Evolutionary conservation across 2,113 vertebrate species (phyloP), one percentile per base, ranked within the genome.

Genomic region (Psettodes erumei): DNA sequence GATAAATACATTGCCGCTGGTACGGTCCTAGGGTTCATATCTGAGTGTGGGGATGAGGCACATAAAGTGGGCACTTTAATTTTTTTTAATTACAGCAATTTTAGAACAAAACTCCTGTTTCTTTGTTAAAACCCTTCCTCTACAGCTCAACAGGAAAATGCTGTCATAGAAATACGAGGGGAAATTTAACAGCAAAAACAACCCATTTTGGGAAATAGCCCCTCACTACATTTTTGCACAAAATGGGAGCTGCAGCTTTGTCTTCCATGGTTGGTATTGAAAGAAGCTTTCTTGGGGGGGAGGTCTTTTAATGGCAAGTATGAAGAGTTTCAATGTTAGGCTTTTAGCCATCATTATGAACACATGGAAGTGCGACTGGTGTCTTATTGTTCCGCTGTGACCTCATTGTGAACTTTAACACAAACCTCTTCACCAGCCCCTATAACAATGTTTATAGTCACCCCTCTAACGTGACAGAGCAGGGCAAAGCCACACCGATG

Each of bases 371-470:
- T n/a, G n/a, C n/a, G n/a, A n/a, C n/a, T n/a, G n/a, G n/a, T n/a
- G n/a, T 6, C 33, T 74, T 67, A 69, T 65, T 68, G 56, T 47
- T 15, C 61, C 3, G 12, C 42, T 21, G 12, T 72, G 71, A 81
- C 75, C 82, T 77, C 45, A 53, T 73, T 74, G 23, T 86, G 79
- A 88, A 89, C 79, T 64, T 33, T 37, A 62, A 47, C 33, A 42
- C 63, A 82, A 77, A 84, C 75, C 86, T 71, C 75, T 23, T n/a
- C 21, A 8, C 10, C 23, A 11, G 86, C 77, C 75, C 55, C 73
- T 37, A 69, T 86, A 66, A 78, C 71, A 59, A 60, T 77, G 38
- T 84, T 87, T 83, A 79, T 81, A 72, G 62, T 56, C 37, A 8
- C 42, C 23, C 9, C 67, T 50, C 27, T 78, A 78, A 72, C 0